Evolutionary conservation across 1,140 invertebrate genomes (phyloP).

Genomic region (Apis dorsata): DNA sequence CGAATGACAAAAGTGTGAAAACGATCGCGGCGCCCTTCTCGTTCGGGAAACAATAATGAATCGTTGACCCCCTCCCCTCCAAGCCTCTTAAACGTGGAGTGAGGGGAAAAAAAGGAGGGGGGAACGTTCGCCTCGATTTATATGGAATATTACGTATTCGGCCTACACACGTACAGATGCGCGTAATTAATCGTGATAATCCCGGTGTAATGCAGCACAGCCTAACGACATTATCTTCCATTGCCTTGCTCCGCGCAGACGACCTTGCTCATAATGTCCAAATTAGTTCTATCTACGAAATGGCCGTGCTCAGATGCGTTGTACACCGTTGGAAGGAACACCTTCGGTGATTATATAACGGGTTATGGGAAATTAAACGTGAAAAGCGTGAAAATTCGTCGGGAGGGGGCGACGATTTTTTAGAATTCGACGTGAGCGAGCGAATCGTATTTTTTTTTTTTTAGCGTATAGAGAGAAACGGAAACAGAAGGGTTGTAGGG

Average conservation of each 20-base stretch:
- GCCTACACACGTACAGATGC: conserved; percentile 55
- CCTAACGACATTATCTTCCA: conserved; percentile 63
- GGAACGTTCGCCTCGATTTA: conserved; percentile 8
- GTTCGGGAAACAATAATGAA: no score
- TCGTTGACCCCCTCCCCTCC: neutral
- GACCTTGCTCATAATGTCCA: conserved; percentile 63
- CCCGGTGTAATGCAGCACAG: conserved; percentile 60
- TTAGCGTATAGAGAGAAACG: neutral
- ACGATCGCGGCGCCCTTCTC: no score
- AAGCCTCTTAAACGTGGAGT: neutral
- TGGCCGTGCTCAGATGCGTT: conserved; percentile 52
- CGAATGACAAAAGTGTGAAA: neutral
- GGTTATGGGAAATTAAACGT: conserved; percentile 18
- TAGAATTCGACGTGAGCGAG: no score
- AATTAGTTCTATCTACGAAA: conserved; percentile 59
- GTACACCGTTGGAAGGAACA: conserved; percentile 18
- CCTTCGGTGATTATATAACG: conserved; percentile 9
- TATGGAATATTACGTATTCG: conserved; percentile 54
- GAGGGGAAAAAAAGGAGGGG: neutral
- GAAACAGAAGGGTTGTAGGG: neutral
- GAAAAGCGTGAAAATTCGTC: no score
- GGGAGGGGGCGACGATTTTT: no score
- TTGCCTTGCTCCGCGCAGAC: conserved; percentile 47
- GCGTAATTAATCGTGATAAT: conserved; percentile 66
- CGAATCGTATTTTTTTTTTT: neutral